Evolutionary conservation across 2,113 vertebrate species (phyloP).

Genomic region (Ophiodon elongatus): DNA sequence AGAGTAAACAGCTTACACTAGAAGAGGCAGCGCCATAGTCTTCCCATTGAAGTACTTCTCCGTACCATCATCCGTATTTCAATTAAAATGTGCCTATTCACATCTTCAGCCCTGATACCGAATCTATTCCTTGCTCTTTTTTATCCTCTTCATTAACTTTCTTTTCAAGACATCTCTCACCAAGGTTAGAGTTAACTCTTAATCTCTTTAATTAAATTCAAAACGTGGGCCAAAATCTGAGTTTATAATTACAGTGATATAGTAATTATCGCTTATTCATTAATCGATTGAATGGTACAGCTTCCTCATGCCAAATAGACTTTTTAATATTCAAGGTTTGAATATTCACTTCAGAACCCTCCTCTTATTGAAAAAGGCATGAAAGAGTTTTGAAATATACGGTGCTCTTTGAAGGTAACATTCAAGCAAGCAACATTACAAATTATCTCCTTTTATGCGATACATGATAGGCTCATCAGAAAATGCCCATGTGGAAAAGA

Average conservation of each 20-base stretch:
- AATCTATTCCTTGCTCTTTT: slow-evolving; percentile 17
- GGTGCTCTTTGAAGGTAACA: slow-evolving; percentile 6
- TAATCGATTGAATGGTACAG: slow-evolving; percentile 40
- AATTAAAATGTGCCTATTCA: slow-evolving; percentile 41
- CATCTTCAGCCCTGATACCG: slow-evolving; percentile 34
- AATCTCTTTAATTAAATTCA: slow-evolving; percentile 51
- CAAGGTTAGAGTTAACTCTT: slow-evolving; percentile 47
- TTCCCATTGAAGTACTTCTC: slow-evolving; percentile 19
- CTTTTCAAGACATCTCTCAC: slow-evolving; percentile 39
- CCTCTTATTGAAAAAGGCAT: slow-evolving; percentile 17
- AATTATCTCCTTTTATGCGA: not conserved
- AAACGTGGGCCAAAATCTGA: slow-evolving; percentile 39
- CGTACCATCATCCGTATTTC: slow-evolving; percentile 33
- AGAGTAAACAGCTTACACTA: slow-evolving; percentile 26
- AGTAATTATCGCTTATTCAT: slow-evolving; percentile 59
- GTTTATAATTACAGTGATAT: slow-evolving; percentile 45
- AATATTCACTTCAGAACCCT: slow-evolving; percentile 21
- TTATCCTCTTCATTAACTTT: slow-evolving; percentile 43
- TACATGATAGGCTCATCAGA: not conserved
- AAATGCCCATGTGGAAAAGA: not conserved
- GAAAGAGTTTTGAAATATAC: not conserved
- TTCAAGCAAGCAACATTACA: not conserved
- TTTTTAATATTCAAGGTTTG: slow-evolving; percentile 26
- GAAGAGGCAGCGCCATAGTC: not conserved
- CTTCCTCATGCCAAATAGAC: slow-evolving; percentile 21